Base-by-base conservation (phyloP, 2,888 invertebrate species). In the Pseudoips prasinana region DNA sequence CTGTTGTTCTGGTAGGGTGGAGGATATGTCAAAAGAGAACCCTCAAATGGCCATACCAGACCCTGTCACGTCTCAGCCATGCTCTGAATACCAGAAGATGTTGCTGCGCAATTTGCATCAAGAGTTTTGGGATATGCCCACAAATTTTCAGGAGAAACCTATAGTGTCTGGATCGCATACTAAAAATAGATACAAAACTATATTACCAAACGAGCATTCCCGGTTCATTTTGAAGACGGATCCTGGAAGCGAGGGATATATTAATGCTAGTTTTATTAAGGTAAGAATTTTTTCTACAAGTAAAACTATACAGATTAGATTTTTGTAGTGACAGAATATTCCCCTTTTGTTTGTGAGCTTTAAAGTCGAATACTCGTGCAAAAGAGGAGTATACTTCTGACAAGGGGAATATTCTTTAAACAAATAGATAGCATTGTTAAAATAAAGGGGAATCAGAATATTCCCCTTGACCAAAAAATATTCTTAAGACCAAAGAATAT, bases 81-180 rank as follows among this genome's bases (percentile, higher is more conserved):
- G 90, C 31, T 91, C 90, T 0, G 91, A 92, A 37, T 91, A 91
- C 55, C 90, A 93, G 79, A 91, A 91, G 52, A 85, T 87, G 52
- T 69, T 93, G 42, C 77, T 93, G 27, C 83, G 92, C 24, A 92
- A 91, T 45, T 71, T 98, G 31, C 85, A 86, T 34, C 94, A 96
- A 63, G 97, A 98, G 74, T 98, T 98, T 71, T 97, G 97, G 97
- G 96, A 97, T 75, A 93, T 98, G 64, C 97, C 97, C 0, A 91
- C 96, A 41, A 98, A 98, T 78, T 94, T 96, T 50, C 96, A 97
- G 51, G 96, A 97, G 66, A 96, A 96, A 65, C 94, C 96, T 5
- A 93, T 95, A 63, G 94, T 97, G 1, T 94, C 95, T 14, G 97
- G 97, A 0, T 95, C 96, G 11, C 96, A 96, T 53, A 90, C 93